phyloP scores from a whole-genome alignment of 2,888 invertebrate genomes.

The Aromia moschata region DNA sequence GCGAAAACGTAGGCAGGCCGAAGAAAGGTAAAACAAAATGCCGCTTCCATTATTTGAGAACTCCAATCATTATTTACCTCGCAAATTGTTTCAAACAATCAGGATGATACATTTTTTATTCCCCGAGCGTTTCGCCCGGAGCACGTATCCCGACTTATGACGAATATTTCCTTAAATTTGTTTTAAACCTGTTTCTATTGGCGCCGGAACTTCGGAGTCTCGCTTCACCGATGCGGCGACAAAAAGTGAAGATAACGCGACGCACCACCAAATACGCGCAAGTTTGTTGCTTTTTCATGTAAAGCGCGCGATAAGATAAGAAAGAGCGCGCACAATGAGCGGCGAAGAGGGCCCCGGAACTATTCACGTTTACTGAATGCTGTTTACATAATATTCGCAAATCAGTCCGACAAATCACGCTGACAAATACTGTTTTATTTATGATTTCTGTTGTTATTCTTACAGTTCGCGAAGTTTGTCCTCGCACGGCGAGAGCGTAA shows the following conservation, averaged over 20 bases:
- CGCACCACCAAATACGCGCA: slow-evolving; percentile 24
- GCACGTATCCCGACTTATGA: slow-evolving; percentile 17
- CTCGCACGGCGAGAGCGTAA: too few species aligned
- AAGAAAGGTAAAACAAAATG: too few species aligned
- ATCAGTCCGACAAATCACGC: slow-evolving; percentile 34
- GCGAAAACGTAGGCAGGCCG: too few species aligned
- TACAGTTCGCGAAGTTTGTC: not conserved
- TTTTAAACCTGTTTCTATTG: slow-evolving; percentile 19
- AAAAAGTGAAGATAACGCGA: slow-evolving; percentile 23
- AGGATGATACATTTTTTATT: slow-evolving; percentile 8
- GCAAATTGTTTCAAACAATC: slow-evolving; percentile 17
- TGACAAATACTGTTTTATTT: slow-evolving; percentile 50
- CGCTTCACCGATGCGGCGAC: slow-evolving; percentile 12
- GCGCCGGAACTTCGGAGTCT: slow-evolving; percentile 21
- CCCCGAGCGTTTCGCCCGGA: not conserved
- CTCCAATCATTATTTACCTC: not conserved
- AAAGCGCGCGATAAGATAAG: slow-evolving; percentile 38
- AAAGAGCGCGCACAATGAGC: slow-evolving; percentile 28
- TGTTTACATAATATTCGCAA: slow-evolving; percentile 49
- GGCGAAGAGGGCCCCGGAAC: slow-evolving; percentile 41
- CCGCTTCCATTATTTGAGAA: too few species aligned
- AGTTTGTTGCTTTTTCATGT: slow-evolving; percentile 32
- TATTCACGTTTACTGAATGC: slow-evolving; percentile 31
- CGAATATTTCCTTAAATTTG: slow-evolving; percentile 18
- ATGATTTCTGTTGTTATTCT: slow-evolving; percentile 43